phyloP scores from a whole-genome alignment of 1,140 invertebrate species.

The Cydia amplana region DNA sequence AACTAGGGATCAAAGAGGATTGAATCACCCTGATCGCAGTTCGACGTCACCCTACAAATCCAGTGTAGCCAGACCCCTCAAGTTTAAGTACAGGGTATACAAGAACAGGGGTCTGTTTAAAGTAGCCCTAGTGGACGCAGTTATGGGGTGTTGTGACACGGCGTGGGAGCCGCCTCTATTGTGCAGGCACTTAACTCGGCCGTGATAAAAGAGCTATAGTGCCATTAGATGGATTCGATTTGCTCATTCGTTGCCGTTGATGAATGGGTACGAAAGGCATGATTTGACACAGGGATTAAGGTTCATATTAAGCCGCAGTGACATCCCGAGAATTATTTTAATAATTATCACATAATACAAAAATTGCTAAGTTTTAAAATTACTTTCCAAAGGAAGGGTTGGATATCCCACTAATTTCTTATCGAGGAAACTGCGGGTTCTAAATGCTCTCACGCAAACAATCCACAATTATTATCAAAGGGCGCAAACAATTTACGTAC shows the following conservation, averaged over 20 bases:
- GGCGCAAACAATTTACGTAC: constrained; percentile 34
- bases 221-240: constrained; percentile 76
- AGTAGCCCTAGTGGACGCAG: constrained; percentile 44
- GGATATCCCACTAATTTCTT: too few relatives aligned
- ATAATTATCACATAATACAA: background rate
- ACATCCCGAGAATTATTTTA: background rate
- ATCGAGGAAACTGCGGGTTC: background rate
- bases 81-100: constrained; percentile 5
- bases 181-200: constrained; percentile 74
- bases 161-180: constrained; percentile 74
- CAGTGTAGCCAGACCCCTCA: constrained; percentile 48
- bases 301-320: constrained; percentile 29
- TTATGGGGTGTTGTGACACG: constrained; percentile 74
- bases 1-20: constrained; percentile 67
- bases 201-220: constrained; percentile 75
- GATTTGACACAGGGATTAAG: constrained; percentile 51
- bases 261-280: constrained; percentile 74
- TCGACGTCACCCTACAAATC: constrained; percentile 54
- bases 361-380: too few relatives aligned
- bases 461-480: constrained; percentile 48
- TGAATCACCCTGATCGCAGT: constrained; percentile 55
- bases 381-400: too few relatives aligned
- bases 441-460: constrained; percentile 29
- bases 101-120: constrained; percentile 40
- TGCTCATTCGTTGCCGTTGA: constrained; percentile 73